Percentiles rank a stretch among this genome's conserved stretches.
phyloP scores from a whole-genome alignment of 30 jellyfish, hydroid and myxozoan genomes.

The Phacellophora camtschatica region DNA sequence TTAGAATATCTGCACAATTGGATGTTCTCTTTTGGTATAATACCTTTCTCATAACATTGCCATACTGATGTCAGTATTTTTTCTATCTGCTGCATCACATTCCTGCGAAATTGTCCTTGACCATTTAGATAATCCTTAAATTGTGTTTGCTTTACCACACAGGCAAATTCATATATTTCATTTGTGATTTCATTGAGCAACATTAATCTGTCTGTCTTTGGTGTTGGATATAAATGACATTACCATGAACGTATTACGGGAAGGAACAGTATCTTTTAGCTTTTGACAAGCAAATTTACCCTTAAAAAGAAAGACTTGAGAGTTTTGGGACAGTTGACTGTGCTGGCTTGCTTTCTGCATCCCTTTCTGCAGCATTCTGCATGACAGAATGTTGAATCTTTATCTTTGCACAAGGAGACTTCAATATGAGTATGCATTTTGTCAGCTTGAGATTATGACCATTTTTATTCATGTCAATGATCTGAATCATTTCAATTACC shows the following conservation, averaged over 20 bases:
- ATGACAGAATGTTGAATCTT: slow-evolving; percentile 15
- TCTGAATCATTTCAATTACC: too few relatives aligned
- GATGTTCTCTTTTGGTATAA: slow-evolving; percentile 6
- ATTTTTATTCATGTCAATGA: too few relatives aligned
- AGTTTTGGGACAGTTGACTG: slow-evolving; percentile 23
- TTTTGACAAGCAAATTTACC: slow-evolving; percentile 12
- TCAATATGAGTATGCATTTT: not conserved
- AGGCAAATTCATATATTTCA: slow-evolving; percentile 15
- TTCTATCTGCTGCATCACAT: not conserved
- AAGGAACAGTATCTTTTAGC: slow-evolving; percentile 2
- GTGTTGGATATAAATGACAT: not conserved
- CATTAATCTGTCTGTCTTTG: slow-evolving; percentile 18
- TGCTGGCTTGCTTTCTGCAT: slow-evolving; percentile 27
- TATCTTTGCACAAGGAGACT: slow-evolving; percentile 20
- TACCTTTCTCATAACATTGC: slow-evolving; percentile 15
- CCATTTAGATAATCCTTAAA: slow-evolving; percentile 28
- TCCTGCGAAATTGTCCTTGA: slow-evolving; percentile 30
- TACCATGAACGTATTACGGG: slow-evolving; percentile 24
- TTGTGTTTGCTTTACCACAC: slow-evolving; percentile 26
- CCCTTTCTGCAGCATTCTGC: slow-evolving; percentile 5
- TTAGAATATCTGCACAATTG: slow-evolving; percentile 1
- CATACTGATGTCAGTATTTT: not conserved
- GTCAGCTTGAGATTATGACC: too few relatives aligned
- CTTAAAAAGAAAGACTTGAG: slow-evolving; percentile 1
- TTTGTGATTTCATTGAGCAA: slow-evolving; percentile 2